A percentile compares a stretch with the other conserved stretches of the same genome.
These are phyloP conservation scores for Pachyramphus minor DNA, from an alignment of 2,113 vertebrate species.

Conservation along the genomic window DNA sequence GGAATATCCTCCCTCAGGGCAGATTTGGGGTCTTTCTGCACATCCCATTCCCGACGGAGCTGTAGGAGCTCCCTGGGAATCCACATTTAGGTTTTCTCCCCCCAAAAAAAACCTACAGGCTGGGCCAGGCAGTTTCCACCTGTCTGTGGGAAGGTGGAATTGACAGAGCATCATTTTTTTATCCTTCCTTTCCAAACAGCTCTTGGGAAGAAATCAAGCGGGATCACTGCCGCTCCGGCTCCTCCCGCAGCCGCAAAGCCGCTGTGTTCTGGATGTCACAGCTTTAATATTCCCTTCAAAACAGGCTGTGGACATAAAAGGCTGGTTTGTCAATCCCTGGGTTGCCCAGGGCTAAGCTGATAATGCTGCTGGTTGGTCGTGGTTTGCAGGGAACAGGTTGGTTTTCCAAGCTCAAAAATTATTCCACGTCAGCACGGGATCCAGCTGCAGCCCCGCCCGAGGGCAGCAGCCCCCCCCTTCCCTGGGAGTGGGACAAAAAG, in stretches of 20 bases:
- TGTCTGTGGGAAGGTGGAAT: fast-evolving
- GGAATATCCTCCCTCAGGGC: not conserved
- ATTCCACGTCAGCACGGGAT: not conserved
- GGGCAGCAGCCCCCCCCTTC: not conserved
- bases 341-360: not conserved
- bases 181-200: not conserved
- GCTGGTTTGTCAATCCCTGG: not conserved
- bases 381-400: not conserved
- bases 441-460: fast-evolving
- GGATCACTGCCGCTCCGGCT: not conserved
- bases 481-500: not conserved
- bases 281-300: not conserved
- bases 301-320: not conserved
- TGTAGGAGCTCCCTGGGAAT: not conserved
- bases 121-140: not conserved
- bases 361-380: not conserved
- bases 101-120: not conserved
- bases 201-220: not conserved
- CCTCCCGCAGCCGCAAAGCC: not conserved
- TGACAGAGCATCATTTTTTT: not conserved
- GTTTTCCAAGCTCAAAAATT: not conserved
- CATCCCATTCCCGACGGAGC: fast-evolving
- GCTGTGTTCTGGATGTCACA: not conserved
- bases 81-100: not conserved
- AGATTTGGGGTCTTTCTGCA: not conserved